Base-by-base conservation (phyloP, 2,888 invertebrate genomes). In the Dusona sp. region DNA sequence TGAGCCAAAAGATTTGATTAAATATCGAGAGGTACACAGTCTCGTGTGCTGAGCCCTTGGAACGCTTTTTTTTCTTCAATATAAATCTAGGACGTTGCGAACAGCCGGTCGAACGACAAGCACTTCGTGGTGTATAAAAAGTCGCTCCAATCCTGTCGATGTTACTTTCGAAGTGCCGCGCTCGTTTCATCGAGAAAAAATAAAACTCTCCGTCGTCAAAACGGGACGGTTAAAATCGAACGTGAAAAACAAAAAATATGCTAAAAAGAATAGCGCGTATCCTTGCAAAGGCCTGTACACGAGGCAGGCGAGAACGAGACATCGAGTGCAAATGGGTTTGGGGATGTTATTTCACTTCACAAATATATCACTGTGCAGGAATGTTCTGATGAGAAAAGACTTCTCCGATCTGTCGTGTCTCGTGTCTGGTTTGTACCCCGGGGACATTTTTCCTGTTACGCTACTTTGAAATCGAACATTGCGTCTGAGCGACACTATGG, bases 361-460 rank as follows among this genome's bases (percentile, higher is more conserved):
- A 67, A 74, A 74, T 45, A 81, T 65, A 67, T 67, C 67, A 38
- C 51, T 38, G 51, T 45, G 42, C 51, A 38, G 38, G 54, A 73
- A 38, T 61, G 57, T 22, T 54, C 29, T 22, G 57, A 61, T 61
- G 70, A 79, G 61, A 70, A 57, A 70, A 79, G 70, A 45, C 45
- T 79, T 79, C 25, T 79, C 70, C 48, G 33, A 61, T 70, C 38
- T 79, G 57, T 79, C 73, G 19, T 61, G 29, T 61, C 51, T 74
- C 42, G 16, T 25, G 64, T 80, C 72, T 80, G 68, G 51, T 54
- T 38, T 74, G n/a, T 38, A 74, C 81, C 54, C 81, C 51, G 19
- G 65, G 73, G 81, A 79, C 57, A 65, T 51, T 81, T 81, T 74
- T 51, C 65, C 51, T 54, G 29, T 79, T 72, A 70, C 79, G 70